Conservation (phyloP, 2,113 vertebrate species). For the Nettapus auritus region DNA sequence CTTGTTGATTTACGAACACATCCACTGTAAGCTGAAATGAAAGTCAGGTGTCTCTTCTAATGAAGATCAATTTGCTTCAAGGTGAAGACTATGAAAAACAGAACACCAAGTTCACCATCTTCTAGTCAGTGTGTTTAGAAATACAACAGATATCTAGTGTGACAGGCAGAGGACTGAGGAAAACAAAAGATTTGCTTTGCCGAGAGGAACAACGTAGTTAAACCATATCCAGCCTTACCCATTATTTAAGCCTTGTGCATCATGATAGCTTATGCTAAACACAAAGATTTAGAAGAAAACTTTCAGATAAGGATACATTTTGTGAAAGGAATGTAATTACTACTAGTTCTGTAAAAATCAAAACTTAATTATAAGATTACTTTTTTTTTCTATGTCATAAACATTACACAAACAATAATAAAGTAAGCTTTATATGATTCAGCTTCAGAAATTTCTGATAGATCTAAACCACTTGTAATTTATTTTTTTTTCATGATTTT, state of each 20-base stretch:
- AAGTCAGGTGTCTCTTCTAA: constrained; percentile 4
- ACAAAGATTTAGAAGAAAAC: neutral
- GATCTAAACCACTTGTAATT: neutral
- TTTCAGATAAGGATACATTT: neutral
- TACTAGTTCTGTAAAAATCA: neutral
- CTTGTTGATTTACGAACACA: neutral
- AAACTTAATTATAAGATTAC: neutral
- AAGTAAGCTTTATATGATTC: neutral
- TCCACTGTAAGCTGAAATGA: neutral
- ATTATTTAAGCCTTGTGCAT: neutral
- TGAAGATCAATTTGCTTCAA: constrained; percentile 1
- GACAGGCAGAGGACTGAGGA: neutral
- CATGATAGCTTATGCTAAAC: neutral
- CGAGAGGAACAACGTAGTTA: neutral
- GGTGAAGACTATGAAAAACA: neutral
- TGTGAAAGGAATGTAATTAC: neutral
- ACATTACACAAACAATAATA: neutral
- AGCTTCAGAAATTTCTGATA: neutral
- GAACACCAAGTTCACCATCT: neutral
- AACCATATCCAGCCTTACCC: neutral
- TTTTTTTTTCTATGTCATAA: neutral
- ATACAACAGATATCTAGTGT: neutral
- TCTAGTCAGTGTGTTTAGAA: neutral
- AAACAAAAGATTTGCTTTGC: neutral
- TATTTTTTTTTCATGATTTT: neutral